Evolutionary conservation across 64 coral and sea anemone species (phyloP).

Genomic region (Anthopleura sola): DNA sequence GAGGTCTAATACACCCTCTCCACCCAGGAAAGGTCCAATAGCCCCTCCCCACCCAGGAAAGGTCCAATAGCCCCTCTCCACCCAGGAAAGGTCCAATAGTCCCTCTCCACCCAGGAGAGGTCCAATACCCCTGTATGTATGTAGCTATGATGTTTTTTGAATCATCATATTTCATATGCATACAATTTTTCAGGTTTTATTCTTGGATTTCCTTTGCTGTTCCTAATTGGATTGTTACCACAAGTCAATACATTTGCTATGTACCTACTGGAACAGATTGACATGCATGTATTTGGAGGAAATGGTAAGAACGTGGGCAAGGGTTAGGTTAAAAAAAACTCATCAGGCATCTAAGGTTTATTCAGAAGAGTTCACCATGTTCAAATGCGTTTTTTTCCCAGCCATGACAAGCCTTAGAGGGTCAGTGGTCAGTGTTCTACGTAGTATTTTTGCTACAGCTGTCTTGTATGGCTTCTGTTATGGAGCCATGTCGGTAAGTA

Average conservation of each 20-base stretch:
- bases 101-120: neutral
- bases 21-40: no score
- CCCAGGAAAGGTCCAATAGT: no score
- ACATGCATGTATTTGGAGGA: slow-evolving; percentile 94
- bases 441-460: slow-evolving; percentile 67
- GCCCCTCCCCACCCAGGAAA: no score
- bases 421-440: slow-evolving; percentile 67
- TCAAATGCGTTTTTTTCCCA: no score
- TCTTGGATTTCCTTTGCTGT: slow-evolving; percentile 89
- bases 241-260: slow-evolving; percentile 98
- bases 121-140: no score
- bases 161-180: no score
- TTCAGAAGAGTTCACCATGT: no score
- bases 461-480: slow-evolving; percentile 91
- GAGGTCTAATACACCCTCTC: no score
- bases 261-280: slow-evolving; percentile 89
- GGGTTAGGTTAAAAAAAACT: neutral
- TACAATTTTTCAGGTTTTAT: slow-evolving; percentile 53
- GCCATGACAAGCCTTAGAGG: slow-evolving; percentile 92
- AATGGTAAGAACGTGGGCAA: slow-evolving; percentile 55
- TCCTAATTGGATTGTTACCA: slow-evolving; percentile 86
- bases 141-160: no score
- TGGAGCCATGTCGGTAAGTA: slow-evolving; percentile 65
- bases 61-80: no score
- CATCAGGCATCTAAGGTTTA: no score